phyloP scores from a whole-genome alignment of 2,888 invertebrate species.

The Idaea aversata region DNA sequence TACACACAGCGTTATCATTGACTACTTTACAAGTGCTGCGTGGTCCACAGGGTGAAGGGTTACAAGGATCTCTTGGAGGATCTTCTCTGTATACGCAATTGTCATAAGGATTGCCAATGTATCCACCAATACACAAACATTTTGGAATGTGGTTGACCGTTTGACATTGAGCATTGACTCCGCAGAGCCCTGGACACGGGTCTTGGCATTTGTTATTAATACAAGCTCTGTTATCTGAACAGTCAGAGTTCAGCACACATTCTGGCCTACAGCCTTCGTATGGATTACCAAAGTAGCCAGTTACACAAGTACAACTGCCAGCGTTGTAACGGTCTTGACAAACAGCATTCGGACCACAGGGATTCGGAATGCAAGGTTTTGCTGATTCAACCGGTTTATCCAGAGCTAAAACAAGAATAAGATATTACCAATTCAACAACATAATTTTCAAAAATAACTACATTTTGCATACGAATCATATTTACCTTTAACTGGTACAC shows the following conservation, averaged over 20 bases:
- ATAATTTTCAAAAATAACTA: neutral
- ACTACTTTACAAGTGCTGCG: constrained; percentile 84
- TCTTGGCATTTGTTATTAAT: constrained; percentile 84
- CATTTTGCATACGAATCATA: neutral
- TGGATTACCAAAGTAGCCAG: constrained; percentile 85
- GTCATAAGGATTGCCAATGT: constrained; percentile 86
- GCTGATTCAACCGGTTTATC: constrained; percentile 41
- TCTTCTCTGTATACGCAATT: constrained; percentile 61
- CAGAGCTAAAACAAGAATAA: constrained; percentile 34
- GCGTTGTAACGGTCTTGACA: constrained; percentile 84
- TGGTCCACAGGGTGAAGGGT: constrained; percentile 90
- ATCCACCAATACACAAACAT: constrained; percentile 84
- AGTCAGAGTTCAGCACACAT: constrained; percentile 85
- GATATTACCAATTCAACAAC: neutral
- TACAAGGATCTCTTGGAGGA: constrained; percentile 82
- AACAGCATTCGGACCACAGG: constrained; percentile 84
- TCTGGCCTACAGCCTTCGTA: constrained; percentile 86
- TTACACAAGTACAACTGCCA: constrained; percentile 85
- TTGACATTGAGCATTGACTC: constrained; percentile 86
- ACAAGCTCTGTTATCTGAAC: constrained; percentile 83
- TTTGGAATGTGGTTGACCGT: constrained; percentile 88
- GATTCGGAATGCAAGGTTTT: constrained; percentile 81
- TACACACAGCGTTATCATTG: constrained; percentile 84
- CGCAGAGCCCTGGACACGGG: constrained; percentile 89
- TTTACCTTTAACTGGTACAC: constrained; percentile 68